These are phyloP conservation scores for Latrodectus hesperus DNA, from an alignment of 2,888 invertebrate genomes.

Conservation along the genomic window DNA sequence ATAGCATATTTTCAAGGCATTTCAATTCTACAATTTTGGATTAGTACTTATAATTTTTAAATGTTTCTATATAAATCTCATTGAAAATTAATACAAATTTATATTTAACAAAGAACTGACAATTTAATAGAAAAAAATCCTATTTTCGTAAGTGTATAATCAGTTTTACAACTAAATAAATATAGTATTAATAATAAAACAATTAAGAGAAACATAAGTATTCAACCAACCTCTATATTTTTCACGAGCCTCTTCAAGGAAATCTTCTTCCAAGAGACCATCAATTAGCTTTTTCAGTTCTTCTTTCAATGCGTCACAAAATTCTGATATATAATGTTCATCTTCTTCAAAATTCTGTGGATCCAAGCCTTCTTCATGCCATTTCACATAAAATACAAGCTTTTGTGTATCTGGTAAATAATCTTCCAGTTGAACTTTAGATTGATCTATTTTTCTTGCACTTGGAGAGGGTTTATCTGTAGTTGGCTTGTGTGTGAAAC, in stretches of 20 bases:
- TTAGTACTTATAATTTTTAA: too few species aligned
- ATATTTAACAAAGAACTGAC: not conserved
- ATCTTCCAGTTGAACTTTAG: constrained; percentile 67
- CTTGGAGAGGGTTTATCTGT: constrained; percentile 72
- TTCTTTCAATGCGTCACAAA: constrained; percentile 81
- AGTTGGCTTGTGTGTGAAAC: constrained; percentile 68
- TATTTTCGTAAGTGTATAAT: too few species aligned
- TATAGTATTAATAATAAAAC: too few species aligned
- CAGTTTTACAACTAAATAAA: too few species aligned
- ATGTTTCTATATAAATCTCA: too few species aligned
- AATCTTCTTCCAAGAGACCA: constrained; percentile 81
- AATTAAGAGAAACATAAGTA: not conserved
- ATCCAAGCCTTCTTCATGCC: constrained; percentile 77
- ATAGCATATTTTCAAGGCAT: too few species aligned
- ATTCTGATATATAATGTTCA: constrained; percentile 80
- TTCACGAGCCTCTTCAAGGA: constrained; percentile 63
- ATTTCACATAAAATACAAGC: constrained; percentile 78
- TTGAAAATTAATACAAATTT: not conserved
- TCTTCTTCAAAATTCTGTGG: constrained; percentile 78
- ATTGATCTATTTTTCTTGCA: constrained; percentile 28
- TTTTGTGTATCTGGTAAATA: constrained; percentile 68
- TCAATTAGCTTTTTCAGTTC: constrained; percentile 83
- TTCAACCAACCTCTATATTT: constrained; percentile 56
- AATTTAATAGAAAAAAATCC: not conserved
- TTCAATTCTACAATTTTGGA: too few species aligned